phyloP scores from a whole-genome alignment of 2,888 invertebrate genomes.

The Melanargia galathea region DNA sequence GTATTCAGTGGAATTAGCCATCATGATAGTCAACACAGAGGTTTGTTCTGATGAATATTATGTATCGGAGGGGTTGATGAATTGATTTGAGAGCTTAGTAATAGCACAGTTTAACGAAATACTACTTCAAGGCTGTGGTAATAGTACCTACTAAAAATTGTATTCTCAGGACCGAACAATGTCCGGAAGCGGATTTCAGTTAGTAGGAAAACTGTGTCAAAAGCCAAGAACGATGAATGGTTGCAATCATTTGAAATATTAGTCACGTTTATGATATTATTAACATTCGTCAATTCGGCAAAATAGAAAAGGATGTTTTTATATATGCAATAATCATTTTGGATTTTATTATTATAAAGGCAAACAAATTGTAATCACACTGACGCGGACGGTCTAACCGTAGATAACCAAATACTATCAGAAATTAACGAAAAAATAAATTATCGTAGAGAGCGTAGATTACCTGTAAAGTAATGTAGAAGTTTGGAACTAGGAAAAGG shows the following conservation, averaged over 20 bases:
- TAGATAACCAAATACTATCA: not conserved
- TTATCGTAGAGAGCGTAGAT: too few species aligned
- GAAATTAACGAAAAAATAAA: not conserved
- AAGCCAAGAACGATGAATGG: too few species aligned
- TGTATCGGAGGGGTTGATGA: not conserved
- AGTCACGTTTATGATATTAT: not conserved
- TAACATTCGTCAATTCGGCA: slow-evolving; percentile 3
- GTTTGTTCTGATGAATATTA: not conserved
- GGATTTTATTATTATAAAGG: slow-evolving; percentile 8
- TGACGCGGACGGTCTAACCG: too few species aligned
- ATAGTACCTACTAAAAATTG: too few species aligned
- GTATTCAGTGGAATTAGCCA: not conserved
- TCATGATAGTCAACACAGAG: not conserved
- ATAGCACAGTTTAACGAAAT: too few species aligned
- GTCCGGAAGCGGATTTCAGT: too few species aligned
- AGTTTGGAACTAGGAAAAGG: too few species aligned
- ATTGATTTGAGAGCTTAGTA: not conserved
- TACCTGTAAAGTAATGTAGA: too few species aligned
- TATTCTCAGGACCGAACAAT: too few species aligned
- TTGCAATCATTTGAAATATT: not conserved
- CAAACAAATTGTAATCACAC: not conserved
- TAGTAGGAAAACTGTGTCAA: not conserved
- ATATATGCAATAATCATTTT: slow-evolving; percentile 11
- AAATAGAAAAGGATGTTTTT: slow-evolving; percentile 6
- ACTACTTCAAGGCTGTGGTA: too few species aligned